Evolutionary conservation across 2,888 invertebrate species (phyloP), one percentile per base, ranked within the genome.

Genomic region (Chaetogeoica ovagalla): DNA sequence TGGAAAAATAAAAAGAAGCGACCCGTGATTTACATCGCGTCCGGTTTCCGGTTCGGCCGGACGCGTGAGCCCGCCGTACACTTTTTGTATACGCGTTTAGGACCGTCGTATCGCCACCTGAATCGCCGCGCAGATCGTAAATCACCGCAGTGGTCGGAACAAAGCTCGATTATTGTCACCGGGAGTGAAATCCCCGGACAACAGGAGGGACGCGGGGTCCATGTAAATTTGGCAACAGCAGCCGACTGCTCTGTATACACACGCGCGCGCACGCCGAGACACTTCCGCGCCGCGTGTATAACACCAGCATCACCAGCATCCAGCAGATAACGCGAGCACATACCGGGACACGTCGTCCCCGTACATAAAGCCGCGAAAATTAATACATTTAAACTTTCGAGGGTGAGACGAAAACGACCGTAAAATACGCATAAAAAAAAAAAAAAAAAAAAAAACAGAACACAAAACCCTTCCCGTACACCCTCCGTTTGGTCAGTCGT

Each of bases 111-210:
- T 77, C 77, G 69, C 77, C 77, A 77, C 77, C 77, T 77, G 77
- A 62, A 77, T 69, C 74, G 30, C 4, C 4, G 57, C 65, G 0
- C 39, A 13, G 48, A 70, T 55, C 77, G n/a, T 79, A 79, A 79
- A 79, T 79, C 79, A 79, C 11, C 48, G 48, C 8, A 15, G 70
- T 9, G 55, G 71, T 63, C 39, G 63, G 62, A 63, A 79, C 79
- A 79, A 79, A 79, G 79, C 70, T 71, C 79, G 79, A 71, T 79
- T 79, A 79, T 79, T 79, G 79, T 79, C 70, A 55, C 69, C 23
- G 1, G 70, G 0, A 62, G 52, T 2, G 70, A 70, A 71, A 79
- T 63, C 79, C 66, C 66, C 43, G 75, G 43, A 75, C 43, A 30
- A 43, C 37, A 6, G 9, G 39, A 19, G 48, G 37, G 17, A 59